phyloP scores from a whole-genome alignment of 2,888 invertebrate genomes.

The Amiota communis region DNA sequence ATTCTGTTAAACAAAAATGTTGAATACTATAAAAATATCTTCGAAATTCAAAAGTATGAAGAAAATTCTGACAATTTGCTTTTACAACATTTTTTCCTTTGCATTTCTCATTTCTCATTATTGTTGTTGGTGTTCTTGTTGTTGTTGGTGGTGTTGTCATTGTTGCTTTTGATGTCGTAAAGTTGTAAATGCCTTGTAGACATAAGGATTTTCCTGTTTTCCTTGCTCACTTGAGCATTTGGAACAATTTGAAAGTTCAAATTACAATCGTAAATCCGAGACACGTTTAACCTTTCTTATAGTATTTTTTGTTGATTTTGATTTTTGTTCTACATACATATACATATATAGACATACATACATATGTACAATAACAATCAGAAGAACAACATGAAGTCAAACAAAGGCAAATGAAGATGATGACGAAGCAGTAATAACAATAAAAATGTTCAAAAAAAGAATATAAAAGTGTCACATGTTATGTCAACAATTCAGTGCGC shows the following conservation, averaged over 20 bases:
- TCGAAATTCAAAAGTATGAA: too few relatives aligned
- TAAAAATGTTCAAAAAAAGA: neutral
- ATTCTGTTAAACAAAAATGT: too few relatives aligned
- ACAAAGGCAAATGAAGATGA: neutral
- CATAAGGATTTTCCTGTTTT: too few relatives aligned
- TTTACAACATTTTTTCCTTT: too few relatives aligned
- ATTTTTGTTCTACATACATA: too few relatives aligned
- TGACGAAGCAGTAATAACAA: neutral
- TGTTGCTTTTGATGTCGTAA: neutral
- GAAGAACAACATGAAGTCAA: neutral
- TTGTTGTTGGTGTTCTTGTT: too few relatives aligned
- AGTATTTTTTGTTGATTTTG: neutral
- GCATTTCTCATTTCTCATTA: too few relatives aligned
- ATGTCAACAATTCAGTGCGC: neutral
- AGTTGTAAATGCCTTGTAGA: neutral
- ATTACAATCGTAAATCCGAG: constrained; percentile 10
- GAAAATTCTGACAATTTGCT: too few relatives aligned
- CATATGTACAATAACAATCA: neutral
- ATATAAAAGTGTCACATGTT: neutral
- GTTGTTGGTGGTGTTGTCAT: too few relatives aligned
- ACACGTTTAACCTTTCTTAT: constrained; percentile 1
- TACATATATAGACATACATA: too few relatives aligned
- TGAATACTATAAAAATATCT: too few relatives aligned
- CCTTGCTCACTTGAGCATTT: too few relatives aligned
- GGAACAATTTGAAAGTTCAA: neutral